Conservation (phyloP, 2,797 vertebrate genomes). For the Gephyroberyx darwinii region DNA sequence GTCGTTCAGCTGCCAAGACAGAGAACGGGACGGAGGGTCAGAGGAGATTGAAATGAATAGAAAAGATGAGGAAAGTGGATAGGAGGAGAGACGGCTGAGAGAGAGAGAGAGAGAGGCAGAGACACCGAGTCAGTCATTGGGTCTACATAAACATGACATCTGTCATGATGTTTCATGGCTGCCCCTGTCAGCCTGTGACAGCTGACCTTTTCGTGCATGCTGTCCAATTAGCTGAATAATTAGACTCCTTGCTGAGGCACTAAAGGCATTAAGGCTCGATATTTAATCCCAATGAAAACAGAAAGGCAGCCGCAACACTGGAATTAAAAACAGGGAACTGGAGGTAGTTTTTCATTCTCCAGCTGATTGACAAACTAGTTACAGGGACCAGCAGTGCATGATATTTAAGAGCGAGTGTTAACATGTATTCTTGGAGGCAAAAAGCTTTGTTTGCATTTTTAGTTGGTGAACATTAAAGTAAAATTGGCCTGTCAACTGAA, state of each 20-base stretch:
- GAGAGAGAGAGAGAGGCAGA: constrained; percentile 15
- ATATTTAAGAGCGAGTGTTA: constrained; percentile 16
- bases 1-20: constrained; percentile 88
- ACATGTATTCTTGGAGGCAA: constrained; percentile 18
- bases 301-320: constrained; percentile 1
- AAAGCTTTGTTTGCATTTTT: constrained; percentile 46
- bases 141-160: constrained; percentile 69
- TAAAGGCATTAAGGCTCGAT: constrained; percentile 46
- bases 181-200: constrained; percentile 64
- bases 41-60: not conserved
- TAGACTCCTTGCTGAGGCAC: constrained; percentile 56
- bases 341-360: constrained; percentile 23
- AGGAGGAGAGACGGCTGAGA: constrained; percentile 16
- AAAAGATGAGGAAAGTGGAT: constrained; percentile 13
- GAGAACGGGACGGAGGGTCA: not conserved
- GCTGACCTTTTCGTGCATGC: constrained; percentile 73
- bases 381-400: constrained; percentile 22
- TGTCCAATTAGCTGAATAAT: constrained; percentile 77
- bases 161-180: constrained; percentile 62
- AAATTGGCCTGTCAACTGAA: constrained; percentile 25
- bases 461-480: constrained; percentile 40
- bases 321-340: constrained; percentile 42
- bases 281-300: constrained; percentile 34
- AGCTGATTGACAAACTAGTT: constrained; percentile 23
- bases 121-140: constrained; percentile 56